Evolutionary conservation across 2,888 invertebrate species (phyloP), one percentile per base, ranked within the genome.

Genomic region (Eilema caniola): DNA sequence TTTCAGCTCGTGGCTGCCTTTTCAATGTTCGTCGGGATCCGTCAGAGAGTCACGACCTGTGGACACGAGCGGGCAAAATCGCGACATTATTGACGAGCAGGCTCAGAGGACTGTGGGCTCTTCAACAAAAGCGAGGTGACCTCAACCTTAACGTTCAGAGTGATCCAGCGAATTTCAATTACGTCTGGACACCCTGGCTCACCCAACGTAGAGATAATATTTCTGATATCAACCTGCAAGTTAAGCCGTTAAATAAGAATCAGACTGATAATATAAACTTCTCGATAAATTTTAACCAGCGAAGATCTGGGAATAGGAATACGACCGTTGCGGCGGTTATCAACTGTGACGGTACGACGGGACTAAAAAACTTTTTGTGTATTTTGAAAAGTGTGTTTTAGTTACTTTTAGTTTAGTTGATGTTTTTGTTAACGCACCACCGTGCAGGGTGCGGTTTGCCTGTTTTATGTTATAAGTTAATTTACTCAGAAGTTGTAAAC

Each of bases 21-120:
- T 98, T 96, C 90, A 97, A 98, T 87, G 96, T 98, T 61, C 96
- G 96, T 0, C 95, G 96, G 66, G 98, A 98, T 89, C 98, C 98
- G 0, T 97, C 97, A 83, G 98, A 98, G 88, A 96, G 96, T 67
- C 96, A 96, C 81, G 97, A 98, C 84, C 86, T 97, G 62, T 96
- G 96, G 86, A 86, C 89, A 64, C 92, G 90, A 68, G 96, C 96
- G 14, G 94, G 94, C 8, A 95, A 95, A 76, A 96, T 97, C 16
- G 96, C 90, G 1, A 78, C 82, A 0, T 70, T 92, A 24, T 77
- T 95, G 4, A 90, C 88, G 85, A 96, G 85, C 79, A 92, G 86
- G 91, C 95, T 80, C 80, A 96, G 86, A 20, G 84, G 83, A 0
- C 79, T 94, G 0, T 93, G 92, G 92, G 80, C 90, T 0, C 93